Base-by-base conservation (phyloP, 2,888 invertebrate species). In the Acleris sparsana region DNA sequence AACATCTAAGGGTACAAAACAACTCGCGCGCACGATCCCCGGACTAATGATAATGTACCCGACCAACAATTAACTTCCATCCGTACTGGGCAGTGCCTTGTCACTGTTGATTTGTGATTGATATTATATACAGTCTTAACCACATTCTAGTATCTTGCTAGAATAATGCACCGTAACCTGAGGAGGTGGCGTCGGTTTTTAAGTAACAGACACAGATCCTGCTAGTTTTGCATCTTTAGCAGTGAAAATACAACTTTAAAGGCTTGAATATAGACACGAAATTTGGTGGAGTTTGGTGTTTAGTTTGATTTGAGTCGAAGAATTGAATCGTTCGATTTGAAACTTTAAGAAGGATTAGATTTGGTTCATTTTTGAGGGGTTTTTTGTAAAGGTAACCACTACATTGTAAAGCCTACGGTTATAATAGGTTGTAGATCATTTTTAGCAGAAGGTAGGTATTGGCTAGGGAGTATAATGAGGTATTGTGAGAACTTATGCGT, bases 51-150 rank as follows among this genome's bases (percentile, higher is more conserved):
- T 87, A 83, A 86, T 83, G 79, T 61, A 65, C 80, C 80, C 77
- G 74, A 73, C 82, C 84, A 76, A 84, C 86, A 88, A 89, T 89
- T 88, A 89, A 85, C 79, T 80, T 76, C 79, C 82, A 82, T 82
- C 82, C 82, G 77, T 79, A 82, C 83, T 82, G 89, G 88, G 87
- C 86, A 72, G 88, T 71, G 71, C 85, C 82, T 69, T 74, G 86
- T 88, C 88, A 84, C 73, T 84, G 75, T 84, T 88, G 89, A 89
- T 89, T 89, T 90, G 89, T 88, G 89, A 90, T 90, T 89, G 90
- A 89, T 89, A 82, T 80, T 88, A 85, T 85, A 80, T 84, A 80
- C 73, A 71, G 55, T 71, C 70, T 68, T 59, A 17, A 53, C 60
- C 48, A 63, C 58, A 63, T 53, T 63, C 53, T 29, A 5, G 16